These are phyloP conservation scores for Theocolax elegans DNA, from an alignment of 1,140 invertebrate genomes.

Conservation along the genomic window DNA sequence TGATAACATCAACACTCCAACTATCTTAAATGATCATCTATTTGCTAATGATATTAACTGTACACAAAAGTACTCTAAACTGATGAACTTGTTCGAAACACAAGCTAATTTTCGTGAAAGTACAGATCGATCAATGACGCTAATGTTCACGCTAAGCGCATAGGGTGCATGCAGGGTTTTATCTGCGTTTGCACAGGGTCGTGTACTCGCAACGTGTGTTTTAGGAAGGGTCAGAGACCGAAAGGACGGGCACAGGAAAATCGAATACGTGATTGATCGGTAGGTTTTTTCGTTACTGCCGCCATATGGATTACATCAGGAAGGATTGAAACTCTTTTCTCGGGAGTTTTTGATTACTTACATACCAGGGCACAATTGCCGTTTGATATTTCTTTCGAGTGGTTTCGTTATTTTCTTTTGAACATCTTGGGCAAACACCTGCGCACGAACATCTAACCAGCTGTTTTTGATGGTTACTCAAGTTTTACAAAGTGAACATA, in stretches of 20 bases:
- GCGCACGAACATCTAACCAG: not conserved
- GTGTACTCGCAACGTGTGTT: no score
- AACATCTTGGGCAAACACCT: not conserved
- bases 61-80: no score
- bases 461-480: no score
- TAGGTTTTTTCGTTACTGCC: not conserved
- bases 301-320: not conserved
- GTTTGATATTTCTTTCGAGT: slow-evolving; percentile 5
- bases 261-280: slow-evolving; percentile 17
- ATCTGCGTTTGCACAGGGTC: slow-evolving; percentile 29
- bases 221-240: not conserved
- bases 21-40: no score
- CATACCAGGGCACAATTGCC: not conserved
- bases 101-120: no score
- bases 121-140: not conserved
- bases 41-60: no score
- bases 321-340: not conserved
- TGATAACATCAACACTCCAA: no score
- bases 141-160: slow-evolving; percentile 15
- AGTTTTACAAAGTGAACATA: no score
- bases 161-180: not conserved
- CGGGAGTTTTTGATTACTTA: slow-evolving; percentile 4
- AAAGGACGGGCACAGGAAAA: not conserved
- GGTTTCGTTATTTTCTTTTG: not conserved
- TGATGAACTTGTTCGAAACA: no score